phyloP scores from a whole-genome alignment of 2,888 invertebrate species.

The Urechis unicinctus region DNA sequence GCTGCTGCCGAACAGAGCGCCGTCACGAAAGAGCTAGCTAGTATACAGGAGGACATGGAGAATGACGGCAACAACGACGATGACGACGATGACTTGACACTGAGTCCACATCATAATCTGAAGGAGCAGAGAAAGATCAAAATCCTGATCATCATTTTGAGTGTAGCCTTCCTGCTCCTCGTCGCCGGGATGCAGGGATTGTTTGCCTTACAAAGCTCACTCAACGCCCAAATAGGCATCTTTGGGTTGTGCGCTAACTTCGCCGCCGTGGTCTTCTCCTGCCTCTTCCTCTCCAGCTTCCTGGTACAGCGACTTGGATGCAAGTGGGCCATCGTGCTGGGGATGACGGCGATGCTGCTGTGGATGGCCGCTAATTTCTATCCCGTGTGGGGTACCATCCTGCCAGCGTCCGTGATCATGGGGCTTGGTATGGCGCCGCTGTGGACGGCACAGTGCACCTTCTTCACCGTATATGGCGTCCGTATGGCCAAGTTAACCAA shows the following conservation, averaged over 20 bases:
- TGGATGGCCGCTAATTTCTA: constrained; percentile 89
- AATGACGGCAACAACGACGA: no score
- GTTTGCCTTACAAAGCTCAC: constrained; percentile 1
- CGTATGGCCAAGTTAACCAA: constrained; percentile 70
- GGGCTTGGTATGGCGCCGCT: constrained; percentile 90
- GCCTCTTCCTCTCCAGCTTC: constrained; percentile 68
- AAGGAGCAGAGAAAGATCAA: no score
- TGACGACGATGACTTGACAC: no score
- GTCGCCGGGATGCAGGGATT: constrained; percentile 3
- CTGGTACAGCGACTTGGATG: constrained; percentile 63
- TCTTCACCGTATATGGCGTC: constrained; percentile 62
- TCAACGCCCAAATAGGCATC: constrained; percentile 6
- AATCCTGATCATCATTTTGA: constrained; percentile 2
- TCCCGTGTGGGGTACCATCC: constrained; percentile 70
- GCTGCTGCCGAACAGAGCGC: no score
- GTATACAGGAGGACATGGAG: no score
- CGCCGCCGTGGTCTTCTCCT: constrained; percentile 56
- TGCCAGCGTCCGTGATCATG: constrained; percentile 71
- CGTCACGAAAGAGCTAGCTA: no score
- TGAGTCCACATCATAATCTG: no score
- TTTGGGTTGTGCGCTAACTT: constrained; percentile 8
- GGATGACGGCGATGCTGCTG: constrained; percentile 84
- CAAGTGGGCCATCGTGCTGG: constrained; percentile 85
- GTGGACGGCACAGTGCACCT: constrained; percentile 94
- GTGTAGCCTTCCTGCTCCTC: constrained; percentile 4